Evolutionary conservation across 2,888 invertebrate genomes (phyloP), one percentile per base, ranked within the genome.

Genomic region (Drosophila limbata): DNA sequence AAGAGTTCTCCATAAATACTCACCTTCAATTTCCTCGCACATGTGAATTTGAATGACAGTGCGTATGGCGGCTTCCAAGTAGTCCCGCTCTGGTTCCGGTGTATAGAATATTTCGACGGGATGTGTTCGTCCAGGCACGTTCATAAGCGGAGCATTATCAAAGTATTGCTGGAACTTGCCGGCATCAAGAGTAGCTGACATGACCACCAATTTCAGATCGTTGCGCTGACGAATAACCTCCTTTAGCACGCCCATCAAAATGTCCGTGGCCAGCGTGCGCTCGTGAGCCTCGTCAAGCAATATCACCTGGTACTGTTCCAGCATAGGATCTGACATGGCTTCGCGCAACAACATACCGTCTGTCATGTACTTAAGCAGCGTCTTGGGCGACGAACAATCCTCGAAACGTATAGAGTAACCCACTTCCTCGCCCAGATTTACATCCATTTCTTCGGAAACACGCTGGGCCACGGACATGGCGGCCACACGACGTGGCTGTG

Each of bases 101-200:
- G 99, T 99, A 93, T 99, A 99, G 93, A 99, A 99, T 77, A 99
- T 99, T 92, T 98, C 98, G 0, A 98, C 98, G 1, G 98, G 98
- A 93, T 98, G 97, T 0, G 98, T 98, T 85, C 98, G 94, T 19
- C 98, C 99, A 0, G 99, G 99, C 0, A 99, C 99, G 88, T 97
- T 98, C 98, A 99, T 98, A 39, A 99, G 93, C 0, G 99, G 99
- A 0, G 99, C 99, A 91, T 98, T 97, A 87, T 98, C 99, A 91
- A 99, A 99, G 92, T 99, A 99, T 91, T 97, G 96, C 93, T 99
- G 99, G 93, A 99, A 99, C 93, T 99, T 99, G 5, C 99, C 99
- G 50, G 99, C 99, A 93, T 99, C 99, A 33, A 99, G 93, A 0
- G 99, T 99, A 0, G 99, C 99, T 71, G 98, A 98, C 99, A 99